Base-by-base conservation (phyloP, 2,888 invertebrate genomes). In the Cataglyphis cursor region DNA sequence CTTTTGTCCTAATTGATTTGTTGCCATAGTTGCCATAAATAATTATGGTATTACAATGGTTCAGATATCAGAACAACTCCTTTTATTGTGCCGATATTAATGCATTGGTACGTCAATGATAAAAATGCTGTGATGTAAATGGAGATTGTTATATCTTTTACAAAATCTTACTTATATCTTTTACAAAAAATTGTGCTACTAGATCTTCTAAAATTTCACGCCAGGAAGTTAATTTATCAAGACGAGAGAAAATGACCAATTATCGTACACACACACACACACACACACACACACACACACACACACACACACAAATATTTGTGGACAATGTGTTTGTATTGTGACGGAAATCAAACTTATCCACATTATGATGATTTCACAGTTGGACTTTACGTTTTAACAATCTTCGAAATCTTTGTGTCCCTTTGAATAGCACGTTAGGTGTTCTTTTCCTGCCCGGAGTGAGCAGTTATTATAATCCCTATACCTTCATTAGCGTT, bases 1-100 rank as follows among this genome's bases (percentile, higher is more conserved):
- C 15, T 51, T 73, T 75, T 44, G 21, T 64, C 0, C 18, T 62
- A 31, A 62, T 64, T 75, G 21, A 75, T 75, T 35, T 64, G 3
- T 62, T 41, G 28, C 28, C 64, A 59, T 9, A 18, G 12, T 44
- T 44, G 15, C 15, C n/a, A 51, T 8, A n/a, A n/a, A 31, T 31
- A 31, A 5, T 6, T 31, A 31, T 31, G 31, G 6, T 31, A 6
- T 31, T 31, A 31, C 31, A 31, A 6, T 31, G 6, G 31, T 31
- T 31, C 31, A 31, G 6, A 31, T 24, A 24, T 24, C 24, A 24
- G 24, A 1, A 24, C 24, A 24, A 24, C 24, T 31, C 31, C 31
- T 31, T 31, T 6, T 6, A 31, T 31, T 31, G 6, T 31, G 31
- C 4, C 31, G 31, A 31, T 6, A 31, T 6, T 31, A 31, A 31